Conservation (phyloP, 2,113 vertebrate genomes). For the Asarcornis scutulata region DNA sequence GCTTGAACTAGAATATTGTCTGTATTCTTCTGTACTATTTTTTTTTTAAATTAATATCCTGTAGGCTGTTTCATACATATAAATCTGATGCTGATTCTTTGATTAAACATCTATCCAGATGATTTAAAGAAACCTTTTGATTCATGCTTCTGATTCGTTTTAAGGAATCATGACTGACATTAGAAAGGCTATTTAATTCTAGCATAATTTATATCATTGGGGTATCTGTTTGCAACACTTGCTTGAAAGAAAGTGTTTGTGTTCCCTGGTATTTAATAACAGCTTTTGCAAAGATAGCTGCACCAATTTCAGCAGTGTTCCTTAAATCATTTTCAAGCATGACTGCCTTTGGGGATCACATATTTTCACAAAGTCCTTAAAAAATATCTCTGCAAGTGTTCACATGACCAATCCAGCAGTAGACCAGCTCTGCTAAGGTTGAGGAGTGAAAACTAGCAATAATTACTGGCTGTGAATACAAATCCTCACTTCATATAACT, state of each 20-base stretch:
- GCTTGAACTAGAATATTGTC: background rate
- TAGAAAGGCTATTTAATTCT: background rate
- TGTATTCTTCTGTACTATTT: background rate
- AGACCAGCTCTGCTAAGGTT: background rate
- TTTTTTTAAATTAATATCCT: background rate
- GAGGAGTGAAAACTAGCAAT: background rate
- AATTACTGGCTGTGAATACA: background rate
- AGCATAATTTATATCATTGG: background rate
- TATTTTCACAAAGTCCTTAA: background rate
- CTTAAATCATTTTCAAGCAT: background rate
- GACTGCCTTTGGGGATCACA: background rate
- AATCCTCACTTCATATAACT: background rate
- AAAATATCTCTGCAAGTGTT: background rate
- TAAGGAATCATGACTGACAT: background rate
- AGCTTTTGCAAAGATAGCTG: background rate
- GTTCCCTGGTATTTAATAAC: background rate
- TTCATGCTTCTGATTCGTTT: background rate
- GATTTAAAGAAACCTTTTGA: background rate
- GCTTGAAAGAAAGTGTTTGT: background rate
- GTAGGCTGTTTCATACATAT: background rate
- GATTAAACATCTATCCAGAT: background rate
- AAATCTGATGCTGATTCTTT: background rate
- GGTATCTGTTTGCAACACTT: background rate
- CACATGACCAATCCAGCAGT: background rate
- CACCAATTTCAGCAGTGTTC: background rate